These are phyloP conservation scores for Hypanus sabinus DNA, from an alignment of 2,113 vertebrate species.

Conservation along the genomic window DNA sequence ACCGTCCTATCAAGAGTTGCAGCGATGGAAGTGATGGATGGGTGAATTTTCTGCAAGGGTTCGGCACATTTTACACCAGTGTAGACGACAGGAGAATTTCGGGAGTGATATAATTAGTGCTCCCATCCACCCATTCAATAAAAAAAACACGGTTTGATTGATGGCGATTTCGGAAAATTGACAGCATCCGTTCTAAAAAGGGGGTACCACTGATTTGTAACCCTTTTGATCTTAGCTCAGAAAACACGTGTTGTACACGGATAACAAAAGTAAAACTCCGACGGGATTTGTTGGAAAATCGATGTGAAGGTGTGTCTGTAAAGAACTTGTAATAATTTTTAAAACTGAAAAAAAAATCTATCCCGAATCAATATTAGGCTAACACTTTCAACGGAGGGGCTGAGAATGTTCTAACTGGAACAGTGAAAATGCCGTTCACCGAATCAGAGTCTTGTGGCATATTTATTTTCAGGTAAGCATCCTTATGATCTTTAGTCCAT, in stretches of 20 bases:
- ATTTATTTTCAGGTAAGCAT: constrained; percentile 25
- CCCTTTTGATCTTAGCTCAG: not conserved
- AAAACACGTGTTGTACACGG: not conserved
- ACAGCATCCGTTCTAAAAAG: not conserved
- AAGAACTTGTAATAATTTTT: no score
- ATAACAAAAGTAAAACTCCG: not conserved
- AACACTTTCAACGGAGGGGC: no score
- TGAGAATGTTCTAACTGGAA: not conserved
- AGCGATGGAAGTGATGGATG: not conserved
- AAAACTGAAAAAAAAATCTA: no score
- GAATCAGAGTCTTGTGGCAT: not conserved
- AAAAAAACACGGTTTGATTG: not conserved
- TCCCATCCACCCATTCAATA: not conserved
- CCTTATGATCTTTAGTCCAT: not conserved
- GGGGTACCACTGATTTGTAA: not conserved
- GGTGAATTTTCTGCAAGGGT: not conserved
- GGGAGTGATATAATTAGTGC: not conserved
- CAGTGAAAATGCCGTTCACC: not conserved
- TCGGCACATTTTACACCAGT: not conserved
- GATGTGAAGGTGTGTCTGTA: no score
- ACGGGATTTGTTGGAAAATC: not conserved
- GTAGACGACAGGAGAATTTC: not conserved
- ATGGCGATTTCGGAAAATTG: not conserved
- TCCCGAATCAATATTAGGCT: not conserved
- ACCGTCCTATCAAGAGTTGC: not conserved